Percentiles rank a stretch among this genome's conserved stretches.
phyloP scores from a whole-genome alignment of 2,888 invertebrate species.

The Dorcus parallelipipedus region DNA sequence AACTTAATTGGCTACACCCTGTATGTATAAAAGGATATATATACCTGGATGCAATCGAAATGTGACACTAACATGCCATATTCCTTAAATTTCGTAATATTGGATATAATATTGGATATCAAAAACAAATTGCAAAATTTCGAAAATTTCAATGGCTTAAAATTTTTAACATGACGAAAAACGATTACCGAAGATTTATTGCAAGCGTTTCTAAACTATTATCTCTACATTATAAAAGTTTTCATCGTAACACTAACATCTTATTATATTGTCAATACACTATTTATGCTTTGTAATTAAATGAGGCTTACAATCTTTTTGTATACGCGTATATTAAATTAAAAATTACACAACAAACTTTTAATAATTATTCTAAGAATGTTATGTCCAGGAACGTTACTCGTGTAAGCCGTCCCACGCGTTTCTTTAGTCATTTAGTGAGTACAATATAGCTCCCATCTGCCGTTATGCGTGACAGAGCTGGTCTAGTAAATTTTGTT shows the following conservation, averaged over 20 bases:
- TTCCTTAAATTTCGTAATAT: too few species aligned
- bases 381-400: slow-evolving; percentile 7
- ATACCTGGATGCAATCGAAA: too few species aligned
- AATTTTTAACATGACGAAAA: too few species aligned
- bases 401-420: slow-evolving; percentile 9
- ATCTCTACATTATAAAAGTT: too few species aligned
- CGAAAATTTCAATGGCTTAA: too few species aligned
- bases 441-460: slow-evolving; percentile 8
- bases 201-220: too few species aligned
- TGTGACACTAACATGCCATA: too few species aligned
- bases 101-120: too few species aligned
- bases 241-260: neutral
- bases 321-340: neutral
- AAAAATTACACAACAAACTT: slow-evolving; percentile 4
- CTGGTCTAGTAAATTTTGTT: slow-evolving; percentile 10
- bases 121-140: too few species aligned
- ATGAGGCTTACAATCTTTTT: neutral
- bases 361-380: slow-evolving; percentile 13
- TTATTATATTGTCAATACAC: neutral
- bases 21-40: too few species aligned
- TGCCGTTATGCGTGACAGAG: slow-evolving; percentile 7
- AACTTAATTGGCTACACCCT: too few species aligned
- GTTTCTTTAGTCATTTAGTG: slow-evolving; percentile 4
- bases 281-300: neutral
- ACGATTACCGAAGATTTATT: too few species aligned